phyloP scores from a whole-genome alignment of 2,888 invertebrate species.

The Chaitophorus viminalis region DNA sequence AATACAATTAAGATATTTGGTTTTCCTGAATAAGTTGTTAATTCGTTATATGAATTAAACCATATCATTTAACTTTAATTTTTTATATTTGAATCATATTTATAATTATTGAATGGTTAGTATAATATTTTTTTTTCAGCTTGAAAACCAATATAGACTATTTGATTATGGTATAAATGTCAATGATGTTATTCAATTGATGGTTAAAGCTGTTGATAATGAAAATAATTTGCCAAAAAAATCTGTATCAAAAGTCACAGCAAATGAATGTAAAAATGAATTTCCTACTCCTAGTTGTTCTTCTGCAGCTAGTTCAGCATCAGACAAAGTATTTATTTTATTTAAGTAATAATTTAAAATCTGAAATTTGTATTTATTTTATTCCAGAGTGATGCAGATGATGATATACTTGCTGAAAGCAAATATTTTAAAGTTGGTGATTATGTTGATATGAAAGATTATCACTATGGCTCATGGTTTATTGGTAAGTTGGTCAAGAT shows the following conservation, averaged over 20 bases:
- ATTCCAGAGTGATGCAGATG: slow-evolving; percentile 2
- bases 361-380: background rate
- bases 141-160: slow-evolving; percentile 78
- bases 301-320: slow-evolving; percentile 12
- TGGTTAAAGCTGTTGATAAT: slow-evolving; percentile 68
- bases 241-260: slow-evolving; percentile 15
- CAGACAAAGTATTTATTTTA: slow-evolving; percentile 32
- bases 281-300: slow-evolving; percentile 14
- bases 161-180: slow-evolving; percentile 81
- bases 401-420: background rate
- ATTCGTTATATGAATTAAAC: background rate
- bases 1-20: too few relatives aligned
- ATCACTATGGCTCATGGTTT: slow-evolving; percentile 67
- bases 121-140: slow-evolving; percentile 68
- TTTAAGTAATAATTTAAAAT: background rate
- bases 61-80: background rate
- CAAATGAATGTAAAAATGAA: slow-evolving; percentile 10
- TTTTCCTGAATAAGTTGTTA: too few relatives aligned
- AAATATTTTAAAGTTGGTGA: slow-evolving; percentile 63
- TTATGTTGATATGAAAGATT: slow-evolving; percentile 67
- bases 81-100: background rate
- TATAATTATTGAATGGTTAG: background rate
- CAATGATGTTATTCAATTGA: slow-evolving; percentile 80
- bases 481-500: slow-evolving; percentile 64
- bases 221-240: slow-evolving; percentile 61